Percentiles rank a stretch among this genome's conserved stretches.
These are phyloP conservation scores for Pterostichus madidus DNA, from an alignment of 2,888 invertebrate species.

Conservation along the genomic window DNA sequence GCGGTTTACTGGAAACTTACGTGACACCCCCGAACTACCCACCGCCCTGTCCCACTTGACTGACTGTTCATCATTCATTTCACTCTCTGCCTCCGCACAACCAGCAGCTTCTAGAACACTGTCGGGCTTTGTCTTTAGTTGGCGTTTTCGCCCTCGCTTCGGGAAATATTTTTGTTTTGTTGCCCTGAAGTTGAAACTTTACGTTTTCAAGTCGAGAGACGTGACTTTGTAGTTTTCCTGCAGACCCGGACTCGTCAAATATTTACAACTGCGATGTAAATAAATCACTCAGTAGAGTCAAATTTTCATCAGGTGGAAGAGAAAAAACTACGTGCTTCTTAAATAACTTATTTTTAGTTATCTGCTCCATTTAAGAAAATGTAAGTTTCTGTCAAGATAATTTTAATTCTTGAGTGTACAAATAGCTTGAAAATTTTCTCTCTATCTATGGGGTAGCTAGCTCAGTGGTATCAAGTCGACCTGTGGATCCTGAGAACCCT, in stretches of 20 bases:
- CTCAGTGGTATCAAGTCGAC: no score
- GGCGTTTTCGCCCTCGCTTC: neutral
- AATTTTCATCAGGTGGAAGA: no score
- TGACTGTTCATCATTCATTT: constrained; percentile 43
- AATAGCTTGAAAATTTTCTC: no score
- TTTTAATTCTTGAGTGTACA: no score
- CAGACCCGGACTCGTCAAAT: constrained; percentile 2
- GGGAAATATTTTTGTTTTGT: constrained; percentile 28
- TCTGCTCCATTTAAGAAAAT: no score
- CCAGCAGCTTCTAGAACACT: no score
- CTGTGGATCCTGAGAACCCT: no score
- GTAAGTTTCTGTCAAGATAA: no score
- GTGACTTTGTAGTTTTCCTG: constrained; percentile 14
- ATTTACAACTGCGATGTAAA: constrained; percentile 21
- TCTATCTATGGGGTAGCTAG: no score
- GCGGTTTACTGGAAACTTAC: constrained; percentile 20
- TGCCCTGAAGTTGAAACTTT: constrained; percentile 26
- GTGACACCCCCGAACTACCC: neutral
- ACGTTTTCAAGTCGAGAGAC: constrained; percentile 12
- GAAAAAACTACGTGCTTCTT: no score
- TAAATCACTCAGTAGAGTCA: neutral
- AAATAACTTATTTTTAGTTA: no score
- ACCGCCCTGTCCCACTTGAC: neutral
- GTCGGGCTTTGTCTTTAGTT: neutral
- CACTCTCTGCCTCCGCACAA: neutral